Percentiles rank a stretch among this genome's conserved stretches.
Conservation (phyloP, 2,113 vertebrate species). For the Pluvianellus socialis region DNA sequence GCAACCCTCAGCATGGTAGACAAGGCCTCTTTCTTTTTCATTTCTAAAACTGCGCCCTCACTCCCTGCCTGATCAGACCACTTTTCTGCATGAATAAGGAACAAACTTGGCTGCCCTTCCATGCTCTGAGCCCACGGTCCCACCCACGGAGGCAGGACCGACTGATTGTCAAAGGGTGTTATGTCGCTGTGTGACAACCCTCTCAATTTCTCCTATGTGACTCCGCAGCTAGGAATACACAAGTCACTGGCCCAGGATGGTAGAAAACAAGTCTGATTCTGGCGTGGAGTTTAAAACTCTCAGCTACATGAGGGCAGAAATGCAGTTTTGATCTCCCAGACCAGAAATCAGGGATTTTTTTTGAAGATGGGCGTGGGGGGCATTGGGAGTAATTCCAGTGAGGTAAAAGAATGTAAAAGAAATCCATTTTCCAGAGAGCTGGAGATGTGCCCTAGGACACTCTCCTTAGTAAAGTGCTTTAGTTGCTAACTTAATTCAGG, state of each 20-base stretch:
- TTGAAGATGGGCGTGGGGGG: background rate
- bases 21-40: background rate
- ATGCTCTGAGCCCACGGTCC: fast-evolving
- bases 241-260: too few relatives aligned
- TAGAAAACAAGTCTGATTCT: background rate
- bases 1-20: background rate
- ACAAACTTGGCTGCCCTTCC: background rate
- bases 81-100: background rate
- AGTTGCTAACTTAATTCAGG: background rate
- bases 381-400: background rate
- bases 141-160: background rate
- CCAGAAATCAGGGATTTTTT: background rate
- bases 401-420: background rate
- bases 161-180: background rate
- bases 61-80: background rate
- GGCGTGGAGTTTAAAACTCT: background rate
- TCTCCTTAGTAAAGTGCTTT: background rate
- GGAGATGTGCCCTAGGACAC: background rate
- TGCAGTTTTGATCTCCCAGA: background rate
- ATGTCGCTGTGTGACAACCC: background rate
- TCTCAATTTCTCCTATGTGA: background rate
- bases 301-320: background rate
- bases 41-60: background rate
- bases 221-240: background rate
- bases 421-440: background rate